Evolutionary conservation across 2,888 invertebrate species (phyloP), one percentile per base, ranked within the genome.

Genomic region (Sycophila texana): DNA sequence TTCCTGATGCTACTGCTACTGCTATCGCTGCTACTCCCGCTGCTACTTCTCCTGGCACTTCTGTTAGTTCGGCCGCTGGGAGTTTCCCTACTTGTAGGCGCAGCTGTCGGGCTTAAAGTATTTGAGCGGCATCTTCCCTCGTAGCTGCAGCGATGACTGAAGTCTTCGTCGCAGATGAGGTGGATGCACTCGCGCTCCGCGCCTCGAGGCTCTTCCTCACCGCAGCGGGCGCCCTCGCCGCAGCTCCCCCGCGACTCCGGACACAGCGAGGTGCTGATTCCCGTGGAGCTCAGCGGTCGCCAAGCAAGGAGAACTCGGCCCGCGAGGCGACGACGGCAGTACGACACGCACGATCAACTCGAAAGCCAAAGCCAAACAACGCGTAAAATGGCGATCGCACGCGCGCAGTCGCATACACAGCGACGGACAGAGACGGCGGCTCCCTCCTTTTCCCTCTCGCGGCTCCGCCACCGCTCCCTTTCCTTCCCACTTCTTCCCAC

Each of bases 111-210:
- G 87, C 80, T 85, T 84, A 78, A 84, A 85, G 83, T 86, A 85
- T 83, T 87, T 86, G 82, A 86, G 86, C 86, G 87, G 86, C 89
- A 89, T 89, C 86, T 87, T 88, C 83, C 78, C 58, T 65, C 26
- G 22, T 58, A 22, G 63, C 61, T 58, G 55, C 55, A n/a, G 63
- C 61, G 55, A 51, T n/a, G 53, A 20, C 49, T 26, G 22, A 58
- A 22, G n/a, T 51, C 60, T 51, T 22, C 51, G 20, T 1, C 16
- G 39, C 39, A 5, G 13, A 47, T 20, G 47, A 13, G 22, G 16
- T 14, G 71, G 22, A 22, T 47, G 22, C 39, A 16, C 57, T 30
- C n/a, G 39, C 60, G 39, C 60, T 1, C 20, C n/a, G n/a, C n/a
- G n/a, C n/a, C 18, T 47, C 18, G 47, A 5, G 22, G 18, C 60